A percentile compares a stretch with the other conserved stretches of the same genome.
Evolutionary conservation across 2,888 invertebrate species (phyloP).

Genomic region (Keiferia lycopersicella): DNA sequence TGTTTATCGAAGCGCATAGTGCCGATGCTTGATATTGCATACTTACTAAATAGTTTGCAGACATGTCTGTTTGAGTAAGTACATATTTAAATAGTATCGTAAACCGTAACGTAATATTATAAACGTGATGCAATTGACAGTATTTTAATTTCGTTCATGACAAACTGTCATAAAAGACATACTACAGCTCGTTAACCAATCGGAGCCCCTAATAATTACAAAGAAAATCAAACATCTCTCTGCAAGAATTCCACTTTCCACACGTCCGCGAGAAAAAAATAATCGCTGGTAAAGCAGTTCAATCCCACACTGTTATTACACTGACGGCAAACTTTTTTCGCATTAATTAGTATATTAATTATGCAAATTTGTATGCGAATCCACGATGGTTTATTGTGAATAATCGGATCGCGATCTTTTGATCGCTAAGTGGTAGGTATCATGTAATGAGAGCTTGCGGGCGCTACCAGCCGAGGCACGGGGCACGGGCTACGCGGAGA

Average conservation of each 20-base stretch:
- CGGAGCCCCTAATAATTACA: constrained; percentile 51
- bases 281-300: constrained; percentile 35
- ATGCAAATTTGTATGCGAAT: constrained; percentile 77
- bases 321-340: constrained; percentile 54
- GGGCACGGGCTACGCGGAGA: too few relatives aligned
- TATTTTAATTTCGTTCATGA: constrained; percentile 41
- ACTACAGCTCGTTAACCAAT: constrained; percentile 44
- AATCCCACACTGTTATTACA: constrained; percentile 64
- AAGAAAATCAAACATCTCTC: constrained; percentile 38
- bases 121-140: constrained; percentile 40
- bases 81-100: too few relatives aligned
- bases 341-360: constrained; percentile 77
- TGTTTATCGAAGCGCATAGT: constrained; percentile 38
- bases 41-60: background rate
- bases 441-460: constrained; percentile 26
- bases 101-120: background rate
- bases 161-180: constrained; percentile 44
- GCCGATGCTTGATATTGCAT: constrained; percentile 37
- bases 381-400: constrained; percentile 71
- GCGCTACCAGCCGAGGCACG: background rate
- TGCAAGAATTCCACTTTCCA: constrained; percentile 55
- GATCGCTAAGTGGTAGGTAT: constrained; percentile 35
- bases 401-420: constrained; percentile 67
- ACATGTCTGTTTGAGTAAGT: background rate
- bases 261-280: constrained; percentile 35